Base-by-base conservation (phyloP, 2,113 vertebrate genomes). In the Promerops cafer region DNA sequence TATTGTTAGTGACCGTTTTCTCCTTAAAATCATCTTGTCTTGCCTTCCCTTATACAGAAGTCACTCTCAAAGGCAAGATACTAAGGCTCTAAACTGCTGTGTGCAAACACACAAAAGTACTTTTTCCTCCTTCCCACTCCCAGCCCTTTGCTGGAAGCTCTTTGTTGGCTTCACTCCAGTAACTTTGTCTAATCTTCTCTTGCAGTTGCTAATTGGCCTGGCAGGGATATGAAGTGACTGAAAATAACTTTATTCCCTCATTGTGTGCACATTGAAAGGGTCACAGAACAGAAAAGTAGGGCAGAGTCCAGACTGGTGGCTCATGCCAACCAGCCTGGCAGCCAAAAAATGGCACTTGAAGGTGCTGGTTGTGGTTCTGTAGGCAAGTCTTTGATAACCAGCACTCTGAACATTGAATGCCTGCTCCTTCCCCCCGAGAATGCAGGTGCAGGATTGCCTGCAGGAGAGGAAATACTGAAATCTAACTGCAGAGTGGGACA, bases 151-250 rank as follows among this genome's bases (percentile, higher is more conserved):
- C 69, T 91, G 54, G 60, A 33, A 75, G 54, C 40, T 71, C 54
- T 89, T 83, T 42, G 45, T 82, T 83, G 47, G 79, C 83, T 92
- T 74, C 3, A 1, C 57, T 93, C 49, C 83, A 80, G 44, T 63
- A 71, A 70, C 54, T 91, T 72, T 70, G 44, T 78, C 78, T 89
- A 61, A 92, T 95, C 77, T n/a, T 85, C 79, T 68, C 72, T 77
- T 93, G 65, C 93, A 90, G 28, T 95, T 90, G 80, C 83, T 95
- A 94, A 95, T 95, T 96, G 91, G 77, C 52, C 91, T 96, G 95
- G 83, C 91, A 93, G 87, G 49, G 65, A 40, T 79, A 84, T 1
- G 21, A 71, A 76, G 37, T 63, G 64, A 35, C 92, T 91, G 92
- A 65, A 93, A 87, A 95, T 94, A 92, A 77, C 87, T 94, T 80